These are phyloP conservation scores for Dynastes hyllus DNA, from an alignment of 2,888 invertebrate genomes.

Conservation along the genomic window DNA sequence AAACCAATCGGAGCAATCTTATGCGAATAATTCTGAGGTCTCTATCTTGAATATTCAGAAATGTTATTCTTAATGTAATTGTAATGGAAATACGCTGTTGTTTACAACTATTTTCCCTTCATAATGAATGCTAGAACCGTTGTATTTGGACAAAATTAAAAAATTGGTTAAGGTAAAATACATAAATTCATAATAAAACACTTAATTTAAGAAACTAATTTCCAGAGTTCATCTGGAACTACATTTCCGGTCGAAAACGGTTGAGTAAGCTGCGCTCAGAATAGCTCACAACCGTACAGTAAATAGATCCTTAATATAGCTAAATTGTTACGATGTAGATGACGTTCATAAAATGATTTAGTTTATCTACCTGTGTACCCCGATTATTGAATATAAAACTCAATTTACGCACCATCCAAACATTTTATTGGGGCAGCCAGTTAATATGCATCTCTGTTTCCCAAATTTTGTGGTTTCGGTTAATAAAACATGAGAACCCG, in stretches of 20 bases:
- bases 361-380: slow-evolving; percentile 13
- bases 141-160: neutral
- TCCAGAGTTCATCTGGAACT: neutral
- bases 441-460: slow-evolving; percentile 25
- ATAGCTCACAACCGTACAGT: neutral
- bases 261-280: neutral
- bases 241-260: neutral
- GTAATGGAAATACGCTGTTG: too few species aligned
- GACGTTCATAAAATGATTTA: slow-evolving; percentile 27
- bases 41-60: too few species aligned
- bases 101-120: too few species aligned
- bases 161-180: neutral
- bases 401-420: slow-evolving; percentile 29
- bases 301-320: slow-evolving; percentile 2
- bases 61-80: too few species aligned
- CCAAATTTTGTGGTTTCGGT: too few species aligned
- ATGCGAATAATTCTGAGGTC: neutral
- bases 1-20: neutral
- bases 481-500: slow-evolving; percentile 20
- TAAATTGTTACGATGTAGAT: slow-evolving; percentile 1
- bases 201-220: neutral
- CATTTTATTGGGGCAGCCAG: slow-evolving; percentile 7
- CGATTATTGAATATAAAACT: slow-evolving; percentile 27
- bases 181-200: neutral
- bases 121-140: neutral